Conservation (phyloP, 2,797 vertebrate genomes). For the Phoeniculus purpureus region DNA sequence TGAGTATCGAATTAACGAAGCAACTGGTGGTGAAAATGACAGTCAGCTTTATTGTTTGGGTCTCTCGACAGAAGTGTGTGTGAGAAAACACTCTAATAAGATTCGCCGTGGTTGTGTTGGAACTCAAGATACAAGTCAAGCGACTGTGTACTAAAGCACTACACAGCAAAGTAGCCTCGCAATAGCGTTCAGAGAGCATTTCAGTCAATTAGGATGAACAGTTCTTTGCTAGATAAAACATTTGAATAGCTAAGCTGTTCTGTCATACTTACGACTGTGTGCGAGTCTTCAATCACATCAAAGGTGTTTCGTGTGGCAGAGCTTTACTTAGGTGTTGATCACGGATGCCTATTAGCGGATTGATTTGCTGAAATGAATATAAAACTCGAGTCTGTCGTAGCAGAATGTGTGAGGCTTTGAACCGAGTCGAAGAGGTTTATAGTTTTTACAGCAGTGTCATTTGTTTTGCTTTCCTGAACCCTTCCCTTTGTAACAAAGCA, state of each 20-base stretch:
- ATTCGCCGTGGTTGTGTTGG: constrained; percentile 38
- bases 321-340: constrained; percentile 58
- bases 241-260: constrained; percentile 47
- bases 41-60: constrained; percentile 42
- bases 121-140: constrained; percentile 28
- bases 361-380: constrained; percentile 63
- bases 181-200: constrained; percentile 41
- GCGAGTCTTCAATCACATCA: constrained; percentile 44
- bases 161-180: constrained; percentile 16
- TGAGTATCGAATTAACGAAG: constrained; percentile 47
- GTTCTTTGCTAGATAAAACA: constrained; percentile 59
- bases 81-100: constrained; percentile 49
- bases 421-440: constrained; percentile 24
- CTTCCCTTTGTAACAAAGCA: constrained; percentile 13
- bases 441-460: constrained; percentile 24
- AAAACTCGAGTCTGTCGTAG: constrained; percentile 35
- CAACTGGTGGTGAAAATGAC: constrained; percentile 59
- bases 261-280: constrained; percentile 9
- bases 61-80: constrained; percentile 14
- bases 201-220: constrained; percentile 41
- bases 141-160: background rate
- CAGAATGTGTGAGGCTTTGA: constrained; percentile 51
- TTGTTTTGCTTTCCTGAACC: constrained; percentile 53
- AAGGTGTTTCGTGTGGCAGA: constrained; percentile 52
- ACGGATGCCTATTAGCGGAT: constrained; percentile 50